phyloP scores from a whole-genome alignment of 2,113 vertebrate genomes.

The Chrysochloris asiatica region DNA sequence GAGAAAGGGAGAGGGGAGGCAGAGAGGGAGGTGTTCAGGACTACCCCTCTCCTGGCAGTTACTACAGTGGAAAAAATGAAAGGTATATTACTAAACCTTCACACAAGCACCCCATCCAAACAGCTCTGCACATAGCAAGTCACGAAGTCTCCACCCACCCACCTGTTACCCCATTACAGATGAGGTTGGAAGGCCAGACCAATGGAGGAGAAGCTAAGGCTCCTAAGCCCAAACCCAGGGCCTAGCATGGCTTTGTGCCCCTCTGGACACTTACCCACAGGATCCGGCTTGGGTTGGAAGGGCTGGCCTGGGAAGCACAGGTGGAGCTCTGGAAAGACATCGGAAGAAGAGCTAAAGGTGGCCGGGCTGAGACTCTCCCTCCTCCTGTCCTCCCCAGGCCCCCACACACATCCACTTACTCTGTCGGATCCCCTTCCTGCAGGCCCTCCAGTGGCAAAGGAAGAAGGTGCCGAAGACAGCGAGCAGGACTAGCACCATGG shows the following conservation, averaged over 20 bases:
- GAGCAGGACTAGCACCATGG: not conserved
- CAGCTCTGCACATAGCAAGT: rapidly evolving
- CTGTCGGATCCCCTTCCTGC: conserved; percentile 57
- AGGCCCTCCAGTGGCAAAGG: conserved; percentile 62
- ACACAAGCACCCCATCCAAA: rapidly evolving
- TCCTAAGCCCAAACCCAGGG: not conserved
- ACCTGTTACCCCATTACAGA: rapidly evolving
- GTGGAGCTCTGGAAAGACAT: conserved; percentile 68
- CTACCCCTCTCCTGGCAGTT: too few relatives aligned
- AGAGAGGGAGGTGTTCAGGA: rapidly evolving
- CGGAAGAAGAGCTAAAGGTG: not conserved
- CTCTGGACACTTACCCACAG: conserved; percentile 45
- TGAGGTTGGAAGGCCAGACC: not conserved
- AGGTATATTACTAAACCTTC: not conserved
- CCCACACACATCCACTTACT: conserved; percentile 60
- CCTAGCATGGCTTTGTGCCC: not conserved
- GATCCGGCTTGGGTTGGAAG: conserved; percentile 19
- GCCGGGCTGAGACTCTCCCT: not conserved
- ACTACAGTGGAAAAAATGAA: rapidly evolving
- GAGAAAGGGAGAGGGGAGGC: rapidly evolving
- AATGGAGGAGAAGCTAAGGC: not conserved
- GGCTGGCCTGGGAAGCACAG: conserved; percentile 45
- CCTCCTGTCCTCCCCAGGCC: not conserved
- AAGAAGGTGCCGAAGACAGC: not conserved
- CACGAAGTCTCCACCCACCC: rapidly evolving